phyloP scores from a whole-genome alignment of 64 coral and sea anemone genomes.

The Orbicella faveolata region DNA sequence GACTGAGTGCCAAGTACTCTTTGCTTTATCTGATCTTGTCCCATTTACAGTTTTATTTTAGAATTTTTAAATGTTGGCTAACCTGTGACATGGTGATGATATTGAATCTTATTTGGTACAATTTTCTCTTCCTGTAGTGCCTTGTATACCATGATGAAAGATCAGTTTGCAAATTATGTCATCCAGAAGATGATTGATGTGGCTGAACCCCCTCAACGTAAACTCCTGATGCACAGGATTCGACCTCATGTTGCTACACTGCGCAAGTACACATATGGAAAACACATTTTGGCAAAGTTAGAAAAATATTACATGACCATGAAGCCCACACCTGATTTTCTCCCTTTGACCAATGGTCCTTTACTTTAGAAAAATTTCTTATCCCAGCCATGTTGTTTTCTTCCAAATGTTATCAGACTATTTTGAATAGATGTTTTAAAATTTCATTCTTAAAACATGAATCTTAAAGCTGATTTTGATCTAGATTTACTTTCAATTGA shows the following conservation, averaged over 20 bases:
- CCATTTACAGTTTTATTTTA: no score
- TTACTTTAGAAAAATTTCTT: conserved; percentile 44
- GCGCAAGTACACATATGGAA: conserved; percentile 96
- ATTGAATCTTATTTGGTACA: background rate
- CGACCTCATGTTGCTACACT: conserved; percentile 88
- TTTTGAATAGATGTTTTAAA: conserved; percentile 2
- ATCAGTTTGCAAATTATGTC: conserved; percentile 99
- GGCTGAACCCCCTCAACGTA: conserved; percentile 87
- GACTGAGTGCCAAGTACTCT: no score
- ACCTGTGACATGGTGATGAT: no score
- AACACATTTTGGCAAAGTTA: conserved; percentile 96
- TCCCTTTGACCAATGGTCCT: conserved; percentile 87
- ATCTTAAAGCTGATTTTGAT: background rate
- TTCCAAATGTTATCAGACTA: background rate
- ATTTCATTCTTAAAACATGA: background rate
- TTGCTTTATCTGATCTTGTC: no score
- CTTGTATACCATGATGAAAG: conserved; percentile 99
- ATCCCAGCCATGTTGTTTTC: background rate
- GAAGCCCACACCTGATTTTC: conserved; percentile 81
- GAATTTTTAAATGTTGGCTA: no score
- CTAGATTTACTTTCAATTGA: background rate
- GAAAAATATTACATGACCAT: conserved; percentile 96
- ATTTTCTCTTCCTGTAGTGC: conserved; percentile 40
- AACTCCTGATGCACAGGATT: conserved; percentile 91
- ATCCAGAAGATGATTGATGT: conserved; percentile 99